A percentile compares a stretch with the other conserved stretches of the same genome.
phyloP scores from a whole-genome alignment of 1,140 invertebrate genomes.

The Brachionus paranguensis region DNA sequence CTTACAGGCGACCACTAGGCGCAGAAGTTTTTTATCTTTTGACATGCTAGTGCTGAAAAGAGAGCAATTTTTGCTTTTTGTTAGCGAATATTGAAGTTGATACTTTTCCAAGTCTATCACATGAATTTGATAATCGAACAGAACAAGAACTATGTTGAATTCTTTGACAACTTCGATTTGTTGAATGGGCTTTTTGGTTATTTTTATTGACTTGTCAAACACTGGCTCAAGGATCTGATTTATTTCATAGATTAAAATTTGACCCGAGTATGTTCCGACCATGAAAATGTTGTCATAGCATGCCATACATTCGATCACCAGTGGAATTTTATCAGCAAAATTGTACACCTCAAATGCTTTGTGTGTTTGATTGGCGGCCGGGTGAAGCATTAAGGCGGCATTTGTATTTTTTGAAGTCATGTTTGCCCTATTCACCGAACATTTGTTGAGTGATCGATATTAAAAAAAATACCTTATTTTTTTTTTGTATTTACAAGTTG shows the following conservation, averaged over 20 bases:
- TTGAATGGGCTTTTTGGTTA: conserved; percentile 33
- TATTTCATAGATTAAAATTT: conserved; percentile 25
- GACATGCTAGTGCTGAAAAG: conserved; percentile 4
- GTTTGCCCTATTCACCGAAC: background rate
- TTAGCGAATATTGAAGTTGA: conserved; percentile 30
- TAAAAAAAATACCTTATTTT: background rate
- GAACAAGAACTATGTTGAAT: conserved; percentile 9
- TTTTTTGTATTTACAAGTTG: background rate
- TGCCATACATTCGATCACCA: conserved; percentile 12
- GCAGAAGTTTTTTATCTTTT: conserved; percentile 19
- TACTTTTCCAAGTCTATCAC: conserved; percentile 25
- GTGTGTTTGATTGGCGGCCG: background rate
- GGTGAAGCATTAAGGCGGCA: background rate
- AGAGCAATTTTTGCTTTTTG: conserved; percentile 7
- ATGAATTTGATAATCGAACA: conserved; percentile 28
- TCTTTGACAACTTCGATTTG: conserved; percentile 20
- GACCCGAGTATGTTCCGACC: background rate
- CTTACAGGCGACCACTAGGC: background rate
- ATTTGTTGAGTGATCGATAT: background rate
- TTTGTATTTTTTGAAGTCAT: conserved; percentile 23
- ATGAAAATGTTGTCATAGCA: conserved; percentile 38
- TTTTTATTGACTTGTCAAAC: conserved; percentile 28
- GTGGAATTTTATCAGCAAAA: conserved; percentile 18
- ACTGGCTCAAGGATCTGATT: background rate
- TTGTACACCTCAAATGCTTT: conserved; percentile 10